These are phyloP conservation scores for Samia ricini DNA, from an alignment of 1,140 invertebrate species.

Conservation along the genomic window DNA sequence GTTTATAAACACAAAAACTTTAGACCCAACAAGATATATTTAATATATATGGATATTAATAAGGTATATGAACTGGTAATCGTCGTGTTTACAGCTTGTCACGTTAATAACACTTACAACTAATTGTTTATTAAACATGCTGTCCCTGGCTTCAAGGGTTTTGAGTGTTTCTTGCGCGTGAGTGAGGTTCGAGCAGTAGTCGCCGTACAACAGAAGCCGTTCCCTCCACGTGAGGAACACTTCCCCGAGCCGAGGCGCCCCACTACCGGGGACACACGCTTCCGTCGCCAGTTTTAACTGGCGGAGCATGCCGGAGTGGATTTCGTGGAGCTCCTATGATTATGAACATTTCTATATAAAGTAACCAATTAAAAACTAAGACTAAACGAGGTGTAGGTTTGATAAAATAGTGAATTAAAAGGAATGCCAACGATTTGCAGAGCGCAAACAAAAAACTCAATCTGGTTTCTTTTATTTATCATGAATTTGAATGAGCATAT, in stretches of 20 bases:
- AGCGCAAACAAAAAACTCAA: too few relatives aligned
- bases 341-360: not conserved
- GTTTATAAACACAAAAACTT: too few relatives aligned
- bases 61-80: too few relatives aligned
- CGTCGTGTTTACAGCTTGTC: too few relatives aligned
- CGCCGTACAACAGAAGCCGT: constrained; percentile 94
- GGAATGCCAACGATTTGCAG: too few relatives aligned
- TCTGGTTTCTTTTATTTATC: too few relatives aligned
- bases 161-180: constrained; percentile 67
- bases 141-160: constrained; percentile 53
- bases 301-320: constrained; percentile 90
- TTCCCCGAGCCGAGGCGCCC: constrained; percentile 78
- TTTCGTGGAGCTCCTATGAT: constrained; percentile 87
- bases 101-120: constrained; percentile 38
- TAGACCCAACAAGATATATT: too few relatives aligned
- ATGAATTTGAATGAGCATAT: too few relatives aligned
- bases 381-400: too few relatives aligned
- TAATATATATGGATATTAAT: too few relatives aligned
- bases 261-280: constrained; percentile 65
- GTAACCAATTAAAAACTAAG: too few relatives aligned
- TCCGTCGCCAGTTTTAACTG: constrained; percentile 86
- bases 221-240: constrained; percentile 95
- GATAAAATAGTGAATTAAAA: too few relatives aligned
- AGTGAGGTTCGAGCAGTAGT: constrained; percentile 96
- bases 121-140: constrained; percentile 56